Conservation (phyloP, 2,888 invertebrate species). For the Diplolepis rosae region DNA sequence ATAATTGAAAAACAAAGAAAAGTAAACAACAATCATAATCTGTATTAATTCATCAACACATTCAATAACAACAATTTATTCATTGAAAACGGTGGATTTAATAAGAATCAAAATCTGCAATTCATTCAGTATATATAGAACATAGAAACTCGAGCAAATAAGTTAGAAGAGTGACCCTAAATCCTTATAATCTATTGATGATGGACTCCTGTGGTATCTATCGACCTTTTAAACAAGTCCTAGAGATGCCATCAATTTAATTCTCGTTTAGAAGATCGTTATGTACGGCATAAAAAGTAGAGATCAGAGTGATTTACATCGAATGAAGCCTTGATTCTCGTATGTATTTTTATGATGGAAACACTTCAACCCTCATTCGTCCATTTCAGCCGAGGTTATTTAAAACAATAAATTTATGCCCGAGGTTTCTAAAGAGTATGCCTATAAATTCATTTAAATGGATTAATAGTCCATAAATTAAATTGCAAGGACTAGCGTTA, state of each 20-base stretch:
- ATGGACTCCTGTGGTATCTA: not conserved
- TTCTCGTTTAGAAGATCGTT: constrained; percentile 33
- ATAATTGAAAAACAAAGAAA: not conserved
- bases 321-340: constrained; percentile 3
- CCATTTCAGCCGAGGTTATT: constrained; percentile 3
- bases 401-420: constrained; percentile 11
- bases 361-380: constrained; percentile 6
- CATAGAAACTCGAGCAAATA: not conserved
- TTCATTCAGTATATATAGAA: too few relatives aligned
- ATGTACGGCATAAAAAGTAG: constrained; percentile 15
- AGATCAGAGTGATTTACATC: constrained; percentile 32
- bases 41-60: too few relatives aligned
- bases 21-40: not conserved
- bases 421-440: constrained; percentile 24
- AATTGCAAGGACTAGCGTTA: constrained; percentile 29
- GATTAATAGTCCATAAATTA: constrained; percentile 31
- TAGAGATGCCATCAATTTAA: not conserved
- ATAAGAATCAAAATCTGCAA: too few relatives aligned
- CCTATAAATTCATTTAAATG: constrained; percentile 30
- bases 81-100: too few relatives aligned
- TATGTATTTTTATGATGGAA: not conserved
- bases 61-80: too few relatives aligned
- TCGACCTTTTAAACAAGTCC: not conserved
- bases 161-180: not conserved
- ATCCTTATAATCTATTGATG: not conserved